Base-by-base conservation (phyloP, 1,140 invertebrate genomes). In the Leptoteleia sp. region DNA sequence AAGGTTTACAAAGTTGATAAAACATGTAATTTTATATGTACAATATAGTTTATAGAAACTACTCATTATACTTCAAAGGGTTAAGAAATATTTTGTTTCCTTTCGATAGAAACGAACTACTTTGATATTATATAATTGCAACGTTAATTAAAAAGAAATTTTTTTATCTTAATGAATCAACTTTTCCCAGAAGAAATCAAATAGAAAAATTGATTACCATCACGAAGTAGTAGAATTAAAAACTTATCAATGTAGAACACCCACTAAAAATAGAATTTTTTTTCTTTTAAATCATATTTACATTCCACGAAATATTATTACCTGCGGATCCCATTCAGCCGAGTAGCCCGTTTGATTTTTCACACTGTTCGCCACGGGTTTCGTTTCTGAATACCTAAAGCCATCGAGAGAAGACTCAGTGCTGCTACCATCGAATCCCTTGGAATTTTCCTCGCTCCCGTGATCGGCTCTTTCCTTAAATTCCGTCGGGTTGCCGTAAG, bases 401-500 rank as follows among this genome's bases (percentile, higher is more conserved):
- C 40, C 47, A 33, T 61, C 68, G 12, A 70, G 57, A 11, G 68
- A 35, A n/a, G 52, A 50, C 3, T 80, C 65, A 5, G 57, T 4
- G 8, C 25, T 25, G 13, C 38, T 42, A 25, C 57, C 62, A 5
- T 48, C 43, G 27, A 40, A 52, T 19, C 22, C 64, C 4, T 48
- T 48, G 4, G 16, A 22, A 9, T 1, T 40, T 0, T 81, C 78
- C 0, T 68, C 61, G 9, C 27, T 25, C 1, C 25, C 38, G 5
- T 54, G 22, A 11, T 62, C 48, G 17, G 15, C 19, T 7, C 40
- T 31, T 0, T 59, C 45, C 12, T 40, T 11, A 22, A 17, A 47
- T 11, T 79, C 33, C 0, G 40, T 45, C 1, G 85, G 84, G 13
- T 38, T 84, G 1, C 85, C 85, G 19, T 84, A 87, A 0, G 84